Conservation (phyloP, 2,113 vertebrate species). For the Castor canadensis region DNA sequence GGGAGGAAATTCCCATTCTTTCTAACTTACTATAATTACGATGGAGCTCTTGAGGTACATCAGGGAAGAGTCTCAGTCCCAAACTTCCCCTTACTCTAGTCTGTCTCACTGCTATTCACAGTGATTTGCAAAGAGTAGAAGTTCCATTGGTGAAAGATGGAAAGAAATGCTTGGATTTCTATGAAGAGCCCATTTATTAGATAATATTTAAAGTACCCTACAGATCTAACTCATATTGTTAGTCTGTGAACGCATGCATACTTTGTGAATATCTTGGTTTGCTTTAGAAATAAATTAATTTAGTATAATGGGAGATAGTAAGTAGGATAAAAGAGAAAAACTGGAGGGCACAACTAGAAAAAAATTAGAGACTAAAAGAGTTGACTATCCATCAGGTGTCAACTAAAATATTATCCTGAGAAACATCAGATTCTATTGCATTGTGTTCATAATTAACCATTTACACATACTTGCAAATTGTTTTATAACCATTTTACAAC, state of each 20-base stretch:
- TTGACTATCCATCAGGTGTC: not conserved
- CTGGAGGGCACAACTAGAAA: not conserved
- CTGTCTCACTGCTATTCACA: no score
- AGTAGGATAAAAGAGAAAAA: not conserved
- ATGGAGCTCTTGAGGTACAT: no score
- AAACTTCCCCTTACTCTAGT: no score
- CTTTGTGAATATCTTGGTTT: slow-evolving; percentile 15
- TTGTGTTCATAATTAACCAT: slow-evolving; percentile 39
- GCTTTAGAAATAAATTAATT: slow-evolving; percentile 24
- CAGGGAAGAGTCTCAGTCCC: no score
- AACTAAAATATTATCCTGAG: slow-evolving; percentile 22
- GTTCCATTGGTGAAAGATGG: not conserved
- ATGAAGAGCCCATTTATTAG: not conserved
- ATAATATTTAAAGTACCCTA: not conserved
- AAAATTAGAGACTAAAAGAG: not conserved
- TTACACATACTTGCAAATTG: slow-evolving; percentile 53
- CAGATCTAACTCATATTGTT: not conserved
- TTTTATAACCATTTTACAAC: slow-evolving; percentile 65
- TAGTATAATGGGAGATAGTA: not conserved
- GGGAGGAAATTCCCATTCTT: no score
- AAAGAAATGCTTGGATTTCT: not conserved
- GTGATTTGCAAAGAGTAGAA: not conserved
- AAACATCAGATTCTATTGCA: slow-evolving; percentile 3
- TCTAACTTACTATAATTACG: no score
- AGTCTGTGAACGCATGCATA: not conserved